Evolutionary conservation across 2,113 vertebrate genomes (phyloP), one percentile per base, ranked within the genome.

Genomic region (Protobothrops mucrosquamatus): DNA sequence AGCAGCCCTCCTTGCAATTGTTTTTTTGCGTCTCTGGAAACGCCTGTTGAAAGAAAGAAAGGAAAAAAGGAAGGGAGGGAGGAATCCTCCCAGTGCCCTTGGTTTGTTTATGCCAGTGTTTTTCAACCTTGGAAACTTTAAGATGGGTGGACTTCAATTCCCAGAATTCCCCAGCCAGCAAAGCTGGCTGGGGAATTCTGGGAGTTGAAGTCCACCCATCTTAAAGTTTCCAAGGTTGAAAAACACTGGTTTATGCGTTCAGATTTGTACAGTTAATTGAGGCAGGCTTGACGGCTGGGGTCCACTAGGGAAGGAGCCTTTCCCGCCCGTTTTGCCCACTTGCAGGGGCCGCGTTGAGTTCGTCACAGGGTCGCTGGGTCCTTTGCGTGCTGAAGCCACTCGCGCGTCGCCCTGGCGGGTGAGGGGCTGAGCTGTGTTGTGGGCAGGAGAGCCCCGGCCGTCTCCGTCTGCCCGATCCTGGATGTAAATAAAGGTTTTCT

Each of bases 401-500:
- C 88, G 92, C 92, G 3, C 4, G 61, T 69, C 85, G 0, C 94
- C 39, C 90, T 11, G 20, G 39, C n/a, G 87, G 55, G 94, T 81
- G 59, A 26, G 85, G 92, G 90, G 95, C 94, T 94, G 92, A 85
- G 94, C 96, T 94, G 43, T 51, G 90, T 89, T 93, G 54, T 85
- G 94, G 93, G 54, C 95, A 94, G 94, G 94, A 94, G 93, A 91
- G 57, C 95, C 52, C 93, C 95, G 61, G 46, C 91, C 29, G 5
- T 91, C 34, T 34, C 5, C 81, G 92, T 97, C 95, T 97, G 96
- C 94, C 95, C 39, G 89, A 43, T 34, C 43, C 91, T 93, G 96
- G 97, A 97, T 91, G 93, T 95, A 97, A 98, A 98, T 97, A 98
- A 97, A 95, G 95, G 10, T 5, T 94, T 95, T 96, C 94, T 95